phyloP scores from a whole-genome alignment of 92 coral and sea anemone genomes.

The Chrysogorgia sp. region DNA sequence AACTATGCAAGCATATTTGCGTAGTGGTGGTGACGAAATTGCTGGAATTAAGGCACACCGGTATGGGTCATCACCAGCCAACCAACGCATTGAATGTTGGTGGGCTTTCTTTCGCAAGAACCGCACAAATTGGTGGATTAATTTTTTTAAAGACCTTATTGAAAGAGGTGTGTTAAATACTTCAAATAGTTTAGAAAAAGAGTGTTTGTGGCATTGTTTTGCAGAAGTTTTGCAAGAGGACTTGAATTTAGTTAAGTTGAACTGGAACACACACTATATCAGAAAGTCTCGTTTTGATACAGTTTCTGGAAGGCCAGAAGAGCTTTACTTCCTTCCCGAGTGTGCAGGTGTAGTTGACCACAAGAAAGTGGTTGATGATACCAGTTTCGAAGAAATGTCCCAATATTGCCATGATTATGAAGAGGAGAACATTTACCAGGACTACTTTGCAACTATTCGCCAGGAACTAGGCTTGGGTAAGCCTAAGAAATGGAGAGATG shows the following conservation, averaged over 20 bases:
- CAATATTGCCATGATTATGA: no score
- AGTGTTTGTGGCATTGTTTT: conserved; percentile 30
- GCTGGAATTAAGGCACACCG: conserved; percentile 26
- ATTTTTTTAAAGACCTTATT: conserved; percentile 9
- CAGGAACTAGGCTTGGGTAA: conserved; percentile 19
- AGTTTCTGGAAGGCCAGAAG: conserved; percentile 15
- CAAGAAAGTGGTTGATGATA: conserved; percentile 6
- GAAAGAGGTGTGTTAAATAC: conserved; percentile 11
- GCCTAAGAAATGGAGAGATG: conserved; percentile 13
- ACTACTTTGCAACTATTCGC: background rate
- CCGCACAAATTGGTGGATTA: conserved; percentile 11
- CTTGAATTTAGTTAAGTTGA: background rate
- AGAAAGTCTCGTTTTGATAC: conserved; percentile 18
- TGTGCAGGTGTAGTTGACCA: background rate
- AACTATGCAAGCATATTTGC: conserved; percentile 14
- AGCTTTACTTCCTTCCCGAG: conserved; percentile 25
- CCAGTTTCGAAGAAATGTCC: conserved; percentile 1
- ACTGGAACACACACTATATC: conserved; percentile 20
- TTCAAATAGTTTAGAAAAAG: conserved; percentile 27
- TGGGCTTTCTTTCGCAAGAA: conserved; percentile 21
- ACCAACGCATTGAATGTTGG: conserved; percentile 35
- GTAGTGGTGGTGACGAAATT: conserved; percentile 4
- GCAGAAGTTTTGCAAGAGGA: conserved; percentile 8
- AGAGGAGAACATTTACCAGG: conserved; percentile 20
- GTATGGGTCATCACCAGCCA: conserved; percentile 35